Conservation (phyloP, 2,888 invertebrate species). For the Melikaiella ostensackeni region DNA sequence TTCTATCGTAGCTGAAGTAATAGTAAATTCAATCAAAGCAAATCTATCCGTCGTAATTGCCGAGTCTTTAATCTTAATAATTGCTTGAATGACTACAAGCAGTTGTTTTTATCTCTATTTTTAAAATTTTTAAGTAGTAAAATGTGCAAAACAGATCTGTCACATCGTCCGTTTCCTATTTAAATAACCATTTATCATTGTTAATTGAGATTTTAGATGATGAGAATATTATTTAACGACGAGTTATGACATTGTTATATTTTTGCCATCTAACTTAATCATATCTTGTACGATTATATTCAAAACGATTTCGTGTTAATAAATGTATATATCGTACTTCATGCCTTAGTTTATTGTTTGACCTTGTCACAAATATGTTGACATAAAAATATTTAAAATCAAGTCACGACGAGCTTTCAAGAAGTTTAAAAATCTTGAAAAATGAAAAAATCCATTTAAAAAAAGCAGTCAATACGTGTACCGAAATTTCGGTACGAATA, state of each 20-base stretch:
- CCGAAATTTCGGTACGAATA: too few species aligned
- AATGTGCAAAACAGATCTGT: conserved; percentile 13
- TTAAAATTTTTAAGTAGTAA: conserved; percentile 17
- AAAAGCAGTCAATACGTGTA: too few species aligned
- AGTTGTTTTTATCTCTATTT: conserved; percentile 29
- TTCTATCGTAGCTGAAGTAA: not conserved
- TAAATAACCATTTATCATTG: conserved; percentile 32
- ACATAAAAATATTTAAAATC: too few species aligned
- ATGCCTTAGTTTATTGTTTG: not conserved
- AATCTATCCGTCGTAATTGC: not conserved
- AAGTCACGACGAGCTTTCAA: too few species aligned
- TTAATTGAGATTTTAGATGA: conserved; percentile 43
- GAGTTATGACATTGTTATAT: conserved; percentile 43
- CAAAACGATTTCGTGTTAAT: conserved; percentile 63
- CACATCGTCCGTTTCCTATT: conserved; percentile 13
- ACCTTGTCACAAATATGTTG: not conserved
- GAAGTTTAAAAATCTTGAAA: too few species aligned
- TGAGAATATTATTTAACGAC: conserved; percentile 40
- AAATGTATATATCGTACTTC: conserved; percentile 59
- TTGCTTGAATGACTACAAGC: conserved; percentile 2
- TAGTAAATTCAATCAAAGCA: not conserved
- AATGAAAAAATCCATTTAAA: too few species aligned
- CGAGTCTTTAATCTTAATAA: not conserved
- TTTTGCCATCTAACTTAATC: conserved; percentile 47
- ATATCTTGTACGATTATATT: conserved; percentile 47